Evolutionary conservation across 1,140 invertebrate species (phyloP).

Genomic region (Limonius californicus): DNA sequence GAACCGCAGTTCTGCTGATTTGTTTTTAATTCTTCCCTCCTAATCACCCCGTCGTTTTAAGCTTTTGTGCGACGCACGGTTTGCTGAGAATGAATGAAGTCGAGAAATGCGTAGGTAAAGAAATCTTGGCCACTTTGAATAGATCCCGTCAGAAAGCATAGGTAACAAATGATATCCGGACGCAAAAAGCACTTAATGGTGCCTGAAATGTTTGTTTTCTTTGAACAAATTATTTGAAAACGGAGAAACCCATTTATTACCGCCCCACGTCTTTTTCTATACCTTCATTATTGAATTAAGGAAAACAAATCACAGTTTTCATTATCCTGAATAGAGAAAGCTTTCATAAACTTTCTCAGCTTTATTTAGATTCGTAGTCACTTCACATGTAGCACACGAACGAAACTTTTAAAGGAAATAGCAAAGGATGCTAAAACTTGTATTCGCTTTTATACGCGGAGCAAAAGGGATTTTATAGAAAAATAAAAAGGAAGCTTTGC

Average conservation of each 20-base stretch:
- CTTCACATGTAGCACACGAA: neutral
- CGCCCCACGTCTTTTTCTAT: too few relatives aligned
- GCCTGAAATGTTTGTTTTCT: slow-evolving; percentile 9
- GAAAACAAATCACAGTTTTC: neutral
- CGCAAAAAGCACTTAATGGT: slow-evolving; percentile 18
- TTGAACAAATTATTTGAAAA: neutral
- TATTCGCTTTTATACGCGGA: neutral
- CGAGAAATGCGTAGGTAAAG: neutral
- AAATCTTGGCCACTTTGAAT: neutral
- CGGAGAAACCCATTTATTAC: too few relatives aligned
- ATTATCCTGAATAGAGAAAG: neutral
- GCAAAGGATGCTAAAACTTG: neutral
- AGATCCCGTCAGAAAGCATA: neutral
- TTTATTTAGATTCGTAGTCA: neutral
- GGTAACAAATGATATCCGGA: slow-evolving; percentile 7
- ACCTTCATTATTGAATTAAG: too few relatives aligned
- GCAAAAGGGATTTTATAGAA: neutral
- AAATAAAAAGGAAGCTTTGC: neutral
- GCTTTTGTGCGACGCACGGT: neutral
- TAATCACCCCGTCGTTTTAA: slow-evolving; percentile 1
- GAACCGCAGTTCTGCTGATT: neutral
- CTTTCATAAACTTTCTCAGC: too few relatives aligned
- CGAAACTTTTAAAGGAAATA: neutral
- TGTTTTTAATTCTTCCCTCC: neutral
- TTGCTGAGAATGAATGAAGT: neutral